phyloP scores from a whole-genome alignment of 2,888 invertebrate genomes.

The Aethes cnicana region DNA sequence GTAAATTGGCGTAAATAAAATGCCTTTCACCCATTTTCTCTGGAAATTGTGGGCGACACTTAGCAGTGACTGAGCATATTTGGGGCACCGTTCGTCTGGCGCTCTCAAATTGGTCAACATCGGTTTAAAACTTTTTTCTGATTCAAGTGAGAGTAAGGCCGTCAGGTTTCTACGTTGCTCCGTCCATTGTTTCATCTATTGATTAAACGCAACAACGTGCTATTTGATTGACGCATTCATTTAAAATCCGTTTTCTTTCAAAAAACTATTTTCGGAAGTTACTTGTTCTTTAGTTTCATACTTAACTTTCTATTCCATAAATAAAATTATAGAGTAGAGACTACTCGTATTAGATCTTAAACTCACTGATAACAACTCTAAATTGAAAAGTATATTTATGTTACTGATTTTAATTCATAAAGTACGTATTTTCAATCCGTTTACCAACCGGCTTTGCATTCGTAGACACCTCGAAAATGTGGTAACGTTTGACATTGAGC shows the following conservation, averaged over 20 bases:
- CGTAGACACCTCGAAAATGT: slow-evolving; percentile 1
- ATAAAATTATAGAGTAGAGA: too few relatives aligned
- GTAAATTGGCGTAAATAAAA: slow-evolving; percentile 59
- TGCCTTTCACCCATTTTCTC: slow-evolving; percentile 62
- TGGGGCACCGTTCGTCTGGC: slow-evolving; percentile 36
- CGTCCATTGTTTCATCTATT: background rate
- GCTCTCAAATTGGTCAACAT: slow-evolving; percentile 37
- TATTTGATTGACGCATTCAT: background rate
- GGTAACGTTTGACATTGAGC: slow-evolving; percentile 38
- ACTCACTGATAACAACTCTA: too few relatives aligned
- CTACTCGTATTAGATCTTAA: too few relatives aligned
- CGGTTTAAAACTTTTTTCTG: slow-evolving; percentile 31
- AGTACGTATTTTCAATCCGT: background rate
- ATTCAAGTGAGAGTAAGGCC: slow-evolving; percentile 42
- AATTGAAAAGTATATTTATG: too few relatives aligned
- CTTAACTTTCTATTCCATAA: too few relatives aligned
- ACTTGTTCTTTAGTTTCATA: too few relatives aligned
- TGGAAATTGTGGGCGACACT: slow-evolving; percentile 27
- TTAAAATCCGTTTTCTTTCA: background rate
- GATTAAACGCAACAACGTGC: background rate
- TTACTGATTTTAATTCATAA: too few relatives aligned
- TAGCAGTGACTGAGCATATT: slow-evolving; percentile 35
- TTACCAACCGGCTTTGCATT: background rate
- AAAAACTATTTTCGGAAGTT: too few relatives aligned
- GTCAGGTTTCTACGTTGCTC: slow-evolving; percentile 16